A percentile compares a stretch with the other conserved stretches of the same genome.
Evolutionary conservation across 2,888 invertebrate genomes (phyloP).

Genomic region (Phania funesta): DNA sequence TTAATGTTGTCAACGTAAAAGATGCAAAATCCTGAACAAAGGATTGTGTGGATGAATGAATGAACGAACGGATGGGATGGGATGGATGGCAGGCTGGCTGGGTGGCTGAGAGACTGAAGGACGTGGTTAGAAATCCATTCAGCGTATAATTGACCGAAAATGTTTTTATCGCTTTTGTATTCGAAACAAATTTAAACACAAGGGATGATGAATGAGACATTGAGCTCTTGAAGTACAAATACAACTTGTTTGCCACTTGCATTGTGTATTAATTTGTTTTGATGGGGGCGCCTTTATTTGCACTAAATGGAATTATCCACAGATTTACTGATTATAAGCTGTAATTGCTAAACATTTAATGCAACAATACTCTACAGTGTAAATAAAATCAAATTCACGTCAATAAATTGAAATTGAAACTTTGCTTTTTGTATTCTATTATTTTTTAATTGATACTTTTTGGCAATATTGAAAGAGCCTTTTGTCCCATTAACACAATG

Average conservation of each 20-base stretch:
- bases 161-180: conserved; percentile 64
- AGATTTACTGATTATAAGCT: conserved; percentile 65
- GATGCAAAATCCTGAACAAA: conserved; percentile 8
- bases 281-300: conserved; percentile 66
- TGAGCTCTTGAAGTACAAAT: conserved; percentile 39
- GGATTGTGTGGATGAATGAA: background rate
- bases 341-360: conserved; percentile 55
- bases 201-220: background rate
- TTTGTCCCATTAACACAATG: no score
- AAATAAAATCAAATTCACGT: conserved; percentile 35
- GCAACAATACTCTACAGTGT: background rate
- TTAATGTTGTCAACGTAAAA: conserved; percentile 75
- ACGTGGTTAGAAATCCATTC: conserved; percentile 58
- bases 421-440: background rate
- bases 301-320: conserved; percentile 61
- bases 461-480: no score
- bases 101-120: conserved; percentile 7
- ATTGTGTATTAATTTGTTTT: conserved; percentile 45
- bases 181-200: conserved; percentile 1
- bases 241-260: conserved; percentile 29
- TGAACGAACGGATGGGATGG: no score
- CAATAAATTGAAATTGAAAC: conserved; percentile 50
- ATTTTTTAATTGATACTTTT: background rate
- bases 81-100: conserved; percentile 14
- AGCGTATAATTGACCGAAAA: conserved; percentile 67